Conservation (phyloP, 2,797 vertebrate species). For the Periparus ater region DNA sequence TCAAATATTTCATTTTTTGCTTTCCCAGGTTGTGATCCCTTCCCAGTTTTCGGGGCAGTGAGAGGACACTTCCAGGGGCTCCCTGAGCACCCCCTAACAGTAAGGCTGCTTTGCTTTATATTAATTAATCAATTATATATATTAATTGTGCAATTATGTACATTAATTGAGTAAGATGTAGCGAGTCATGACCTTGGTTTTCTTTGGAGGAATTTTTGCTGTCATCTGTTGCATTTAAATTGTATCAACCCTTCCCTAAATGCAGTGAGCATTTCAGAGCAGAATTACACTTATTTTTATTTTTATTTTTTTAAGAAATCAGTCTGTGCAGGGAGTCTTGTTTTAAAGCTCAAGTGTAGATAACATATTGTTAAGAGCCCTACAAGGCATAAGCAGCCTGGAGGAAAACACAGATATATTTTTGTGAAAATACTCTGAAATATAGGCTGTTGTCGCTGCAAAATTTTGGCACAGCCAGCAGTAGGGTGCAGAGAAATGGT, state of each 20-base stretch:
- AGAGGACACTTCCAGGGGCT: conserved; percentile 36
- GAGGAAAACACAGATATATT: conserved; percentile 12
- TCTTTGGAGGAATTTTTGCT: background rate
- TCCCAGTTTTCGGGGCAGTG: background rate
- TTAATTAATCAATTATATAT: background rate
- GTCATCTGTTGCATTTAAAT: background rate
- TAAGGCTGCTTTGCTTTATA: conserved; percentile 42
- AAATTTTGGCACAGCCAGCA: background rate
- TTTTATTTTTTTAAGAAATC: background rate
- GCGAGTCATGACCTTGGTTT: background rate
- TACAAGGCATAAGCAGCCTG: background rate
- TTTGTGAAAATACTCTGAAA: conserved; percentile 21
- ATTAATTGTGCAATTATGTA: background rate
- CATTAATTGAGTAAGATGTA: background rate
- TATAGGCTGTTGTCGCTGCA: background rate
- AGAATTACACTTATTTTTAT: background rate
- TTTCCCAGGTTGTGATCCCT: conserved; percentile 48
- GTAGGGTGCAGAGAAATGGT: conserved; percentile 5
- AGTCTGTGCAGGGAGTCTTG: background rate
- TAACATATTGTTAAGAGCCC: background rate
- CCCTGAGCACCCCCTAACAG: conserved; percentile 51
- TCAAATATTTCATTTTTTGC: background rate
- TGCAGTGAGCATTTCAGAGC: background rate
- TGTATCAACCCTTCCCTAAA: background rate
- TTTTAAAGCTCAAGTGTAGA: background rate